Conservation (phyloP, 2,797 vertebrate genomes). For the Clarias platycephalus region DNA sequence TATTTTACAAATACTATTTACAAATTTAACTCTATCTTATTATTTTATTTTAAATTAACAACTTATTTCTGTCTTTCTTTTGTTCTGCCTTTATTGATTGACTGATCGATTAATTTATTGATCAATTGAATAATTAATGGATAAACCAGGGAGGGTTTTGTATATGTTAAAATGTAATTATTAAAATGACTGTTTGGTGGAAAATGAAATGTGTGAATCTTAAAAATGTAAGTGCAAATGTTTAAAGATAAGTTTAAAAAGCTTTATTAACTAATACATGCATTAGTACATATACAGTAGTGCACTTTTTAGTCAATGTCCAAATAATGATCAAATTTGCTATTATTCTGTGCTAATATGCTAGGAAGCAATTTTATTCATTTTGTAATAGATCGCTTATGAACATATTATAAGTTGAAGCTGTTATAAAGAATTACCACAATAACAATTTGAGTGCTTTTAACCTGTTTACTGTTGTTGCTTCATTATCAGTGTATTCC, state of each 20-base stretch:
- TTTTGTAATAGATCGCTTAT: background rate
- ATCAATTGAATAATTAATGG: too few species aligned
- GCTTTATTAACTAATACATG: background rate
- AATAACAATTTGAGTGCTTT: background rate
- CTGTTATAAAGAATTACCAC: background rate
- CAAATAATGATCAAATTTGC: background rate
- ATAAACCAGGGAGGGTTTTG: too few species aligned
- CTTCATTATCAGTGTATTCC: constrained; percentile 23
- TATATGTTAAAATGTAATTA: too few species aligned
- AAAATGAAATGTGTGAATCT: background rate
- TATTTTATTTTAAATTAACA: too few species aligned
- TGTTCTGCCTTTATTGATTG: too few species aligned
- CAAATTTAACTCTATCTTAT: too few species aligned
- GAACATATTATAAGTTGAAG: background rate
- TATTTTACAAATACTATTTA: background rate
- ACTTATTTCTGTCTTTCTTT: too few species aligned
- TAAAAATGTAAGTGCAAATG: background rate
- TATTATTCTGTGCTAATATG: background rate
- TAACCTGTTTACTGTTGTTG: background rate
- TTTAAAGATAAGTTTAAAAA: background rate
- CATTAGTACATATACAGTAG: background rate
- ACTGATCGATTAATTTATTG: too few species aligned
- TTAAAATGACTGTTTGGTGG: too few species aligned
- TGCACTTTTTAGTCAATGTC: background rate
- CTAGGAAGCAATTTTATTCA: background rate